phyloP scores from a whole-genome alignment of 2,113 vertebrate genomes.

The Alligator mississippiensis region DNA sequence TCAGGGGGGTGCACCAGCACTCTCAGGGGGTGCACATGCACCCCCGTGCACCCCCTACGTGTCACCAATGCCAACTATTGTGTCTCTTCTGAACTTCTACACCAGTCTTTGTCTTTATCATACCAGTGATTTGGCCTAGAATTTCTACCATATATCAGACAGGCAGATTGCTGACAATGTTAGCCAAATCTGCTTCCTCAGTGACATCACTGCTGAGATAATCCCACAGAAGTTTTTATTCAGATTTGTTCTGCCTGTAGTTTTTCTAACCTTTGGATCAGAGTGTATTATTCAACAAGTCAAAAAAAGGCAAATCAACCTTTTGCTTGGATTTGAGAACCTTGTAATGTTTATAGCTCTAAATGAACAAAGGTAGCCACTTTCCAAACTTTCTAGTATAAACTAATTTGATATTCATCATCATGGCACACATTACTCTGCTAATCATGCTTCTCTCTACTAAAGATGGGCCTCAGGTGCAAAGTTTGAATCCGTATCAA shows the following conservation, averaged over 20 bases:
- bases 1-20: no score
- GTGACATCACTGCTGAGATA: not conserved
- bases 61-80: not conserved
- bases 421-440: not conserved
- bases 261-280: not conserved
- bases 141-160: not conserved
- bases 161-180: not conserved
- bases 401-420: conserved; percentile 15
- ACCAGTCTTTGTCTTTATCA: not conserved
- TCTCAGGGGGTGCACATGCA: no score
- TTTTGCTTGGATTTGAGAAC: not conserved
- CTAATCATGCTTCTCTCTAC: not conserved
- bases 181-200: not conserved
- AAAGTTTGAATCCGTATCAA: not conserved
- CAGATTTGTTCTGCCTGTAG: not conserved
- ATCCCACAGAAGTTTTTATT: not conserved
- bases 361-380: not conserved
- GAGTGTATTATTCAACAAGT: not conserved
- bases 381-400: not conserved
- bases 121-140: not conserved
- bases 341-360: not conserved
- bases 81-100: not conserved
- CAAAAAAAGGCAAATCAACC: not conserved
- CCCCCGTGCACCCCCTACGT: no score
- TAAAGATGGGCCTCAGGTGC: not conserved